Conservation (phyloP, 2,797 vertebrate species). For the Epinephelus coioides region DNA sequence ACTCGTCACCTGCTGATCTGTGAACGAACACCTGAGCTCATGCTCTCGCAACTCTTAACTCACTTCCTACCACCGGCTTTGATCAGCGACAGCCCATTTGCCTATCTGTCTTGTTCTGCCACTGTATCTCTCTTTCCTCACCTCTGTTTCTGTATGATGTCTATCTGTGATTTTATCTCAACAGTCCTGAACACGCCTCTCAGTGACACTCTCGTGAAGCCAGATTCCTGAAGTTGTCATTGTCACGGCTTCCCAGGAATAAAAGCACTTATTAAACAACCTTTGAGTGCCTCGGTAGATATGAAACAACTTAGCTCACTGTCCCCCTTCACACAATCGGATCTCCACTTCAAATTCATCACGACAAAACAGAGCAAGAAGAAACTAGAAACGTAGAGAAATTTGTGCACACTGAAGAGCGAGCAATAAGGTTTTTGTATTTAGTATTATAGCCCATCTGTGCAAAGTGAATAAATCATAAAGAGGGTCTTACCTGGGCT, state of each 20-base stretch:
- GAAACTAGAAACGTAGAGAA: constrained; percentile 49
- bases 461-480: constrained; percentile 58
- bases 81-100: constrained; percentile 33
- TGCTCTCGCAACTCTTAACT: constrained; percentile 58
- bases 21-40: constrained; percentile 66
- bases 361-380: constrained; percentile 37
- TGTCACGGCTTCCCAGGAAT: constrained; percentile 35
- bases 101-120: background rate
- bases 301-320: constrained; percentile 71
- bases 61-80: constrained; percentile 58
- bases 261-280: constrained; percentile 51
- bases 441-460: constrained; percentile 6
- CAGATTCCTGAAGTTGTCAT: constrained; percentile 67
- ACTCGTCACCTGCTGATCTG: constrained; percentile 69
- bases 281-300: constrained; percentile 19
- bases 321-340: constrained; percentile 33
- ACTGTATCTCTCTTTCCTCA: background rate
- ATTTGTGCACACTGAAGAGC: constrained; percentile 44
- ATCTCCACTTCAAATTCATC: constrained; percentile 57
- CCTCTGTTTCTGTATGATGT: constrained; percentile 6
- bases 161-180: constrained; percentile 14
- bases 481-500: constrained; percentile 80
- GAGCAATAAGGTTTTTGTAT: constrained; percentile 21
- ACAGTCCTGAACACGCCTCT: constrained; percentile 9
- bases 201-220: constrained; percentile 14